Base-by-base conservation (phyloP, 92 coral and sea anemone genomes). In the Galaxea fascicularis region DNA sequence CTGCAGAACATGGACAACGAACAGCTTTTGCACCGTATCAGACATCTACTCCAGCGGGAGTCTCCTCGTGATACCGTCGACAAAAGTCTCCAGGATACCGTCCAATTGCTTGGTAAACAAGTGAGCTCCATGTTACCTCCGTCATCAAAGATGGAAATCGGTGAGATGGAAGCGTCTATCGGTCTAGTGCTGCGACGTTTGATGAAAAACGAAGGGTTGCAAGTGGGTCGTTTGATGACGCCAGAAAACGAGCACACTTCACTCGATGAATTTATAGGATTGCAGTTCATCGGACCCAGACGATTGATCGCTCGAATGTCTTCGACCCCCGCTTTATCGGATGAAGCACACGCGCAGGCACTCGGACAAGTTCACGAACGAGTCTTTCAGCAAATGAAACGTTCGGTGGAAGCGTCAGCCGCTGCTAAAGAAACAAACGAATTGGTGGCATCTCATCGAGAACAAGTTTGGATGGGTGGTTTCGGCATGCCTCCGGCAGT, bases 241-340 rank as follows among this genome's bases (percentile, higher is more conserved):
- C 16, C 0, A 9, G 13, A 25, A 13, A 11, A 26, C 35, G 68
- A 21, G 8, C 4, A 9, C 25, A 39, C 46, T 12, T 2, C 20
- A n/a, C 21, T 13, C 45, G 20, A 68, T 6, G 10, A 0, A 6
- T 13, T 35, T 1, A 26, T 72, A 1, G 77, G 58, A 18, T 22
- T 72, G 6, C 35, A 72, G 11, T 49, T 46, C 8, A 46, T 72
- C 29, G 77, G 77, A 7, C 77, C 77, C 15, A 22, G 12, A 0
- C 29, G 60, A 49, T 15, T 72, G 59, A 8, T 72, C 29, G 77
- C 77, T 11, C 77, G 77, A 24, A 11, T 72, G 24, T 24, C 56
- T 4, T 12, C 59, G 18, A 10, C 20, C 10, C 13, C 12, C 4
- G 29, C 22, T 3, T 22, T 20, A 8, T 45, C 59, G 10, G 59